These are phyloP conservation scores for Theristicus caerulescens DNA, from an alignment of 2,113 vertebrate species.

Conservation along the genomic window DNA sequence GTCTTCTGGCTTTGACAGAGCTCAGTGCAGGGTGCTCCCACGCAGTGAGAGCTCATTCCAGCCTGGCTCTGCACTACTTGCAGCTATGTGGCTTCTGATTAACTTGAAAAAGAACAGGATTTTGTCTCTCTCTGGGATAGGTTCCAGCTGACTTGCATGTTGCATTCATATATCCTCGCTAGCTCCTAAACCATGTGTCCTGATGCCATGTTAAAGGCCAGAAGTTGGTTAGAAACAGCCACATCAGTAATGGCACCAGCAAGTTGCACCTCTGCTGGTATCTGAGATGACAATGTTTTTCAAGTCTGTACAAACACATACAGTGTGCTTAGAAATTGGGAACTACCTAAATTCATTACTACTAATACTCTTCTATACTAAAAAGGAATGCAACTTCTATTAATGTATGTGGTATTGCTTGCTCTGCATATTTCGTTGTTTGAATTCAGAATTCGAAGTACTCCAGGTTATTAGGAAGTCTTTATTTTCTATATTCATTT, in stretches of 20 bases:
- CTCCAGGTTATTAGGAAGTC: not conserved
- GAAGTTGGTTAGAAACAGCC: not conserved
- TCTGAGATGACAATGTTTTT: not conserved
- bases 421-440: not conserved
- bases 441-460: not conserved
- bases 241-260: not conserved
- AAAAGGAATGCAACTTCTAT: not conserved
- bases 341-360: not conserved
- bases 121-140: not conserved
- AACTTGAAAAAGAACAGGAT: not conserved
- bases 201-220: not conserved
- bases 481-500: not conserved
- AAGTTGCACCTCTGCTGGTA: not conserved
- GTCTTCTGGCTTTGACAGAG: not conserved
- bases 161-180: too few relatives aligned
- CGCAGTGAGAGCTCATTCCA: not conserved
- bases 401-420: not conserved
- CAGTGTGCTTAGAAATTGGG: not conserved
- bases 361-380: not conserved
- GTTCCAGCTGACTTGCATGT: not conserved
- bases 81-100: not conserved
- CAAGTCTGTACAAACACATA: not conserved
- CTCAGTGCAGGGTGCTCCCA: not conserved
- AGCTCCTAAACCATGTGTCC: not conserved
- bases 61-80: not conserved